Conservation (phyloP, 2,888 invertebrate species). For the Plebejus melissa region DNA sequence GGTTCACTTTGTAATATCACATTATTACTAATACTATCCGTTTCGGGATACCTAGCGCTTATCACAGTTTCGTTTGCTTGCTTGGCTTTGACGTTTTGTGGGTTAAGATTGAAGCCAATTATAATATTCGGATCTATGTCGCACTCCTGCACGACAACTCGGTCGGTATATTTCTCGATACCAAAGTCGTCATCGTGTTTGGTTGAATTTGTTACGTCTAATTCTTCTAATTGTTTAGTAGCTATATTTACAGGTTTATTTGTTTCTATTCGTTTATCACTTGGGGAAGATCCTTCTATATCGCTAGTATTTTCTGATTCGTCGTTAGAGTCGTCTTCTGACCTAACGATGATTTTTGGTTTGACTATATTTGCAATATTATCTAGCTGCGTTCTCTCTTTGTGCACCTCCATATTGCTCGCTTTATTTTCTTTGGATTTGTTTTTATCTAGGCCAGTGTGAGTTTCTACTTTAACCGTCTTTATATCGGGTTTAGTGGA, state of each 20-base stretch:
- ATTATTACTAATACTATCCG: slow-evolving; percentile 27
- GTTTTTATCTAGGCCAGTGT: slow-evolving; percentile 27
- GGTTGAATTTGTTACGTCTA: slow-evolving; percentile 14
- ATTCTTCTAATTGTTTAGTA: slow-evolving; percentile 15
- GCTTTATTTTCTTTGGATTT: slow-evolving; percentile 27
- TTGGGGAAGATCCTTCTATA: slow-evolving; percentile 21
- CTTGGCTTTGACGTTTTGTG: slow-evolving; percentile 30
- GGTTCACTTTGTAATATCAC: slow-evolving; percentile 30
- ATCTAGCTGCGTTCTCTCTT: slow-evolving; percentile 28
- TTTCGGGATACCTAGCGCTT: slow-evolving; percentile 28
- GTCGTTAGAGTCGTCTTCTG: slow-evolving; percentile 13
- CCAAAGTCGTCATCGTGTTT: slow-evolving; percentile 16
- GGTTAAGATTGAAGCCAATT: slow-evolving; percentile 22
- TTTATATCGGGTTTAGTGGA: slow-evolving; percentile 33
- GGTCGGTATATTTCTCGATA: slow-evolving; percentile 28
- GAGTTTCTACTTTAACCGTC: slow-evolving; percentile 22
- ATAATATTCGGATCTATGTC: slow-evolving; percentile 29
- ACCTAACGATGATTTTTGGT: slow-evolving; percentile 24
- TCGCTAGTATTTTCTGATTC: slow-evolving; percentile 10
- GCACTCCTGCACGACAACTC: slow-evolving; percentile 28
- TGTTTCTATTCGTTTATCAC: slow-evolving; percentile 16
- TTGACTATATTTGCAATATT: slow-evolving; percentile 14
- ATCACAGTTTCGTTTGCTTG: slow-evolving; percentile 28
- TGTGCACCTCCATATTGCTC: slow-evolving; percentile 8
- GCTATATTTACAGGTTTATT: slow-evolving; percentile 22